These are phyloP conservation scores for Styela plicata DNA, from an alignment of 23 tunicate genomes.

Conservation along the genomic window DNA sequence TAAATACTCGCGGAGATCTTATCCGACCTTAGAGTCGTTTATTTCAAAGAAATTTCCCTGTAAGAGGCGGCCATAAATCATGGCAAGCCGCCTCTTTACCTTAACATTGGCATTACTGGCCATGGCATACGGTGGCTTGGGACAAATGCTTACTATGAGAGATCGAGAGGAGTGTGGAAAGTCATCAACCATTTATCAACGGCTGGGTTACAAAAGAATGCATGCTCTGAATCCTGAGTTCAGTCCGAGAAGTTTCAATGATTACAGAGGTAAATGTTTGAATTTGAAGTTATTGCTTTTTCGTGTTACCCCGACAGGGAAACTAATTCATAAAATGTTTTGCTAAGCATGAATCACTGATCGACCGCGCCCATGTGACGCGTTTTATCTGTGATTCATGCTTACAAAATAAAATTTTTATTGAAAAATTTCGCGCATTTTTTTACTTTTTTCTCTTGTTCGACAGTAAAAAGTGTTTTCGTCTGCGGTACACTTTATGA, in stretches of 20 bases:
- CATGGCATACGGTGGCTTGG: background rate
- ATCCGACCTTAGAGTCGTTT: background rate
- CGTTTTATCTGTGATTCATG: too few relatives aligned
- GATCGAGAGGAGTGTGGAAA: background rate
- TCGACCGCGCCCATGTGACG: too few relatives aligned
- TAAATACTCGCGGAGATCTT: background rate
- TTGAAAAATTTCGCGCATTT: too few relatives aligned
- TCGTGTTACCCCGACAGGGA: too few relatives aligned
- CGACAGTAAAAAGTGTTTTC: too few relatives aligned
- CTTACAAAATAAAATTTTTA: too few relatives aligned
- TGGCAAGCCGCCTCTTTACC: conserved; percentile 14
- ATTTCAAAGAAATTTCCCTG: background rate
- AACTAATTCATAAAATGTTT: too few relatives aligned
- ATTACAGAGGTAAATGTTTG: background rate
- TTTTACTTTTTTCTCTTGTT: too few relatives aligned
- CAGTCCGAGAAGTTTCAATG: background rate
- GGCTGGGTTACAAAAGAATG: background rate
- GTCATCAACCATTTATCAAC: background rate
- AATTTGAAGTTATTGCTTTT: too few relatives aligned
- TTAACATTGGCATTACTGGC: background rate
- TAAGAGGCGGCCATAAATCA: conserved; percentile 4
- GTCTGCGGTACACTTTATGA: too few relatives aligned
- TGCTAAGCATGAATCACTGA: too few relatives aligned
- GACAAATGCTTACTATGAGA: background rate
- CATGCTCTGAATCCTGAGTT: background rate